Conservation (phyloP, 2,113 vertebrate species). For the Micronisus gabar region DNA sequence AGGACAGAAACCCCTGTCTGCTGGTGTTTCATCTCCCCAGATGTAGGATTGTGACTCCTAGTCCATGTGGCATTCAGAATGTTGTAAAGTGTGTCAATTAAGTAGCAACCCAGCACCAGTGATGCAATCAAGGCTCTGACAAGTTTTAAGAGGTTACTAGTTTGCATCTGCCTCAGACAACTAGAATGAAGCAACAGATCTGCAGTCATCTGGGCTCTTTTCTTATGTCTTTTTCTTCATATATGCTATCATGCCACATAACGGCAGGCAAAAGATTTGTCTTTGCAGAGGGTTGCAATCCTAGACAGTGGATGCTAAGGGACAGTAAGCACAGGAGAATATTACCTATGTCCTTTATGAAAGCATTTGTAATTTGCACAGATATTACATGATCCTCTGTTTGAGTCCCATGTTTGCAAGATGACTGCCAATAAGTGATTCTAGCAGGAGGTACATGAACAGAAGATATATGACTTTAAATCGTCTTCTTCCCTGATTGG, state of each 20-base stretch:
- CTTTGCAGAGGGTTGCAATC: constrained; percentile 18
- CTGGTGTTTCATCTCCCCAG: background rate
- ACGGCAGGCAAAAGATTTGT: background rate
- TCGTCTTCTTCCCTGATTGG: background rate
- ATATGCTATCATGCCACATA: background rate
- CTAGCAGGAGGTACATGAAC: background rate
- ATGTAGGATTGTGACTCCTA: background rate
- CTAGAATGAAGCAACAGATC: background rate
- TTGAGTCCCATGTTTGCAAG: background rate
- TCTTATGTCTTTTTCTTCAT: background rate
- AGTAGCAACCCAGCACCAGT: background rate
- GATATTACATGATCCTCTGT: background rate
- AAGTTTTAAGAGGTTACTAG: constrained; percentile 1
- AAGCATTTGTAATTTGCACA: background rate
- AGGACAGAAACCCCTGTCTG: background rate
- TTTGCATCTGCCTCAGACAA: constrained; percentile 21
- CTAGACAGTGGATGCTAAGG: background rate
- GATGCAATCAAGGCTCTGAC: background rate
- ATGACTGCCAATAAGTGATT: background rate
- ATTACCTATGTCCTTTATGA: background rate
- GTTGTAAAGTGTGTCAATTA: background rate
- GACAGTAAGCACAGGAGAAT: background rate
- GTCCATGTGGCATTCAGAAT: background rate
- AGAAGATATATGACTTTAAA: background rate
- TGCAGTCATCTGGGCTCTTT: background rate